Evolutionary conservation across 2,797 vertebrate species (phyloP).

Genomic region (Muraenolepis orangiensis): DNA sequence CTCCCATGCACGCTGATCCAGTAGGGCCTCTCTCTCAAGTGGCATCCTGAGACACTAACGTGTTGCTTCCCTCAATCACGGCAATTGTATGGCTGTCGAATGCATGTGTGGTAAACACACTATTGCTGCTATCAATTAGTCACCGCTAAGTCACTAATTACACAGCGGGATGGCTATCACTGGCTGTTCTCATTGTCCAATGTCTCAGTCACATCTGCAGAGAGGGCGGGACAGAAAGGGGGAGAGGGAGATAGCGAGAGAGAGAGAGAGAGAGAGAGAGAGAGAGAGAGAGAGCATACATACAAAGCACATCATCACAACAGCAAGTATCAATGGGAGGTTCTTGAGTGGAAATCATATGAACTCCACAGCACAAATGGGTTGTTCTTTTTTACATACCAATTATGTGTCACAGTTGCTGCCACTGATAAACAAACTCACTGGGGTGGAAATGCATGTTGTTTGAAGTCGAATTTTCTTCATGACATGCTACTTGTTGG

Average conservation of each 20-base stretch:
- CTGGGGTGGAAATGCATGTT: constrained; percentile 14
- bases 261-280: neutral
- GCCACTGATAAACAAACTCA: constrained; percentile 42
- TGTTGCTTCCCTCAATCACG: constrained; percentile 8
- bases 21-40: no score
- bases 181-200: constrained; percentile 28
- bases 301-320: constrained; percentile 24
- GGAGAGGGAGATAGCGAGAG: neutral
- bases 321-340: constrained; percentile 28
- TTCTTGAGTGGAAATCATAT: constrained; percentile 9
- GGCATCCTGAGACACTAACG: neutral
- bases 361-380: constrained; percentile 36
- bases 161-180: constrained; percentile 51
- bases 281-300: neutral
- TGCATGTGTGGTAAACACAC: constrained; percentile 53
- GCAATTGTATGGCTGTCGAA: constrained; percentile 43
- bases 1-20: neutral
- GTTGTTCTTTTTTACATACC: constrained; percentile 50
- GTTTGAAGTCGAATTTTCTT: no score
- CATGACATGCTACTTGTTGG: neutral
- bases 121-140: constrained; percentile 52
- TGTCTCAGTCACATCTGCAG: constrained; percentile 49
- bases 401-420: constrained; percentile 33
- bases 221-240: constrained; percentile 1
- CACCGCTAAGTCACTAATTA: constrained; percentile 55